Percentiles rank a stretch among this genome's conserved stretches.
Evolutionary conservation across 53 echinoderm and acorn worm genomes (phyloP).

Genomic region (Temnopleurus reevesii): DNA sequence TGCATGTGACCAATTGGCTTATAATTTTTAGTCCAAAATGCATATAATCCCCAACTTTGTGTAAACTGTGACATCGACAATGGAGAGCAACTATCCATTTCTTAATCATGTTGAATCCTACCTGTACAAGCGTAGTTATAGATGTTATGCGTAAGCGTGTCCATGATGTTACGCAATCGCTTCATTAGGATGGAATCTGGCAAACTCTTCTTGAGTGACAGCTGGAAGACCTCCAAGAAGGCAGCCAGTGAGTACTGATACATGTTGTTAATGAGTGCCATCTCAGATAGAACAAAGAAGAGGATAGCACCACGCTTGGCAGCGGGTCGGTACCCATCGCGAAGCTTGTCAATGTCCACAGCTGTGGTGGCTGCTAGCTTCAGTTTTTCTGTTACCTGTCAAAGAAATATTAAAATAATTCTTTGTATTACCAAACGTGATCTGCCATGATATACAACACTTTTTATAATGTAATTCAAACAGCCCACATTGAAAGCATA

Average conservation of each 20-base stretch:
- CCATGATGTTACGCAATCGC: slow-evolving; percentile 95
- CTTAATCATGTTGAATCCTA: no score
- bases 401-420: no score
- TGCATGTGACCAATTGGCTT: no score
- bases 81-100: no score
- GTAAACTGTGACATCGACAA: no score
- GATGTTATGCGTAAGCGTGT: slow-evolving; percentile 92
- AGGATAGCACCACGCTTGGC: slow-evolving; percentile 99
- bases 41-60: no score
- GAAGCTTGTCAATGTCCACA: slow-evolving; percentile 97
- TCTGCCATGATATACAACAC: no score
- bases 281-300: slow-evolving; percentile 99
- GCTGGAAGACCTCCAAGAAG: slow-evolving; percentile 93
- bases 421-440: no score
- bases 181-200: slow-evolving; percentile 97
- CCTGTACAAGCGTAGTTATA: slow-evolving; percentile 99
- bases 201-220: slow-evolving; percentile 94
- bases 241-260: slow-evolving; percentile 99
- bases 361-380: slow-evolving; percentile 98
- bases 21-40: no score
- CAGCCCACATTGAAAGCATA: no score
- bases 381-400: slow-evolving; percentile 92
- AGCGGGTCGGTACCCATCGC: slow-evolving; percentile 97
- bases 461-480: no score
- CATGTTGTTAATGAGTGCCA: slow-evolving; percentile 98